Evolutionary conservation across 2,888 invertebrate species (phyloP), one percentile per base, ranked within the genome.

Genomic region (Phania funesta): DNA sequence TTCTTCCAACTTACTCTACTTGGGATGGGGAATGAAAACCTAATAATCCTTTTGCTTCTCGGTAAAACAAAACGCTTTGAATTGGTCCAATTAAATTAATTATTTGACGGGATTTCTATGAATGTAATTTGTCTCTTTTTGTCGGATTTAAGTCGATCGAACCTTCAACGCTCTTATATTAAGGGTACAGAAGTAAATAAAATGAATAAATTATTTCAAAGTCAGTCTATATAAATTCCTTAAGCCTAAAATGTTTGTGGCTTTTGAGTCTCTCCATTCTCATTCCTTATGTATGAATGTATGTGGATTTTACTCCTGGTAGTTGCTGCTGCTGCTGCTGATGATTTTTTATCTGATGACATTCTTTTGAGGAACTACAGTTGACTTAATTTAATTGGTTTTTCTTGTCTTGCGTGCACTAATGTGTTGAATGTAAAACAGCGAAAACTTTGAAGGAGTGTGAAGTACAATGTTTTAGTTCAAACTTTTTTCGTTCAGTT

Each of bases 351-450:
- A 80, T 75, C 74, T 83, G 83, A 84, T 88, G 87, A 87, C 87
- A 87, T 88, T 87, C 87, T 87, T 86, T 88, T 86, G 87, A 89
- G 89, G 89, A 89, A 88, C 87, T 87, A 89, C 89, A 89, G 86
- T 88, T 87, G 88, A 89, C 87, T 88, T 89, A 88, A 89, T 89
- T 89, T 89, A 89, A 89, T 89, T 89, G 90, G 86, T 88, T 89
- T 89, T 88, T 87, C 88, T 88, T 89, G 89, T 88, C 84, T 75
- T 84, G 78, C 81, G 64, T 79, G 81, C 65, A 65, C 48, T 82
- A 78, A 78, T 65, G 76, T 74, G 62, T 77, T 78, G 60, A 13
- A 60, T 73, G 60, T 60, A 52, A 46, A 67, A 67, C 41, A 52
- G 46, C 52, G 20, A 54, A 60, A 52, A 52, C 8, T 62, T 62